Evolutionary conservation across 2,797 vertebrate species (phyloP).

Genomic region (Chiroxiphia lanceolata): DNA sequence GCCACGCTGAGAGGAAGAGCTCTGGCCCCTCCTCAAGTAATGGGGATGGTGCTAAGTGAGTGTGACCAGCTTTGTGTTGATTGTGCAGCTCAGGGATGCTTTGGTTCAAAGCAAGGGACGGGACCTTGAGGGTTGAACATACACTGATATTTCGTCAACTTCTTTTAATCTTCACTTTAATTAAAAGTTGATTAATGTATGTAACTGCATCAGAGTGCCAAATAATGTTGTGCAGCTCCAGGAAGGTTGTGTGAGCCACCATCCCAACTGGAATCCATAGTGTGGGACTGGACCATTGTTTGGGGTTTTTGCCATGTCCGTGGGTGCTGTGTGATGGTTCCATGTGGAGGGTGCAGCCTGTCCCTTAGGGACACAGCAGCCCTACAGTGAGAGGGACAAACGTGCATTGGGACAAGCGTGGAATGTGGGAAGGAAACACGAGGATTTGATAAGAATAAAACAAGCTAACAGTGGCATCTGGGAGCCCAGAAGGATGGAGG

Average conservation of each 20-base stretch:
- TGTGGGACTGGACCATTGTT: not conserved
- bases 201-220: not conserved
- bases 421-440: not conserved
- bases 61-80: not conserved
- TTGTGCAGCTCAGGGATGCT: not conserved
- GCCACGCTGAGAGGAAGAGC: constrained; percentile 38
- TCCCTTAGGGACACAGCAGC: not conserved
- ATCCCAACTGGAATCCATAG: not conserved
- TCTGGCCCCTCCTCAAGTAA: not conserved
- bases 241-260: not conserved
- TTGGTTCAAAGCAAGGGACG: not conserved
- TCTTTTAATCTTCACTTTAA: not conserved
- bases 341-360: not conserved
- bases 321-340: not conserved
- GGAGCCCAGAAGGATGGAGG: not conserved
- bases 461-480: not conserved
- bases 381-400: not conserved
- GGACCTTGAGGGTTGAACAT: not conserved
- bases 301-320: not conserved
- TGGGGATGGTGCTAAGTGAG: not conserved
- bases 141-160: not conserved
- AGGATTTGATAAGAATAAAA: not conserved
- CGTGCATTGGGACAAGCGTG: accelerated
- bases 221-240: not conserved
- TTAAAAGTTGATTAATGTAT: not conserved